Evolutionary conservation across 1,140 invertebrate genomes (phyloP).

Genomic region (Catajapyx aquilonaris): DNA sequence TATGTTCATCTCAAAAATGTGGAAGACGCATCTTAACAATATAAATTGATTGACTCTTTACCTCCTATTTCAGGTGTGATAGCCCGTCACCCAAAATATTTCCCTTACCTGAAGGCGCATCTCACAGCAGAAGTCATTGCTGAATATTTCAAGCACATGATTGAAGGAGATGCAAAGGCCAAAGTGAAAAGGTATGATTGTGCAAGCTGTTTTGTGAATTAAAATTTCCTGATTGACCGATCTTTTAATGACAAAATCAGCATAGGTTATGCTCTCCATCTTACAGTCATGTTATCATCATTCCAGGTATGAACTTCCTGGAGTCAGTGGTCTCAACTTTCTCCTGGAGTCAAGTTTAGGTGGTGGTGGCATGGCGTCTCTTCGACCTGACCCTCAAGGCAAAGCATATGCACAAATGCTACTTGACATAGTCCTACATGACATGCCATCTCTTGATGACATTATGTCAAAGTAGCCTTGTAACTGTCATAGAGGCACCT

Average conservation of each 20-base stretch:
- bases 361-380: conserved; percentile 26
- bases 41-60: too few relatives aligned
- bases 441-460: conserved; percentile 15
- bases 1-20: too few relatives aligned
- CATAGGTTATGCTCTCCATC: too few relatives aligned
- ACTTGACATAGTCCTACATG: conserved; percentile 20
- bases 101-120: conserved; percentile 20
- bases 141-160: conserved; percentile 24
- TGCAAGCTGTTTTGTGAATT: conserved; percentile 1
- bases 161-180: conserved; percentile 9
- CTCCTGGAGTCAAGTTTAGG: conserved; percentile 22
- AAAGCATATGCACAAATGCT: conserved; percentile 26
- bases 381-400: conserved; percentile 24
- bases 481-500: too few relatives aligned
- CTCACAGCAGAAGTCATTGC: conserved; percentile 22
- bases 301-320: conserved; percentile 18
- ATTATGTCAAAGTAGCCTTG: background rate
- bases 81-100: conserved; percentile 21
- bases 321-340: conserved; percentile 25
- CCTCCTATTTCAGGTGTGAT: conserved; percentile 23
- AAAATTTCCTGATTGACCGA: background rate
- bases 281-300: background rate
- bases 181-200: too few relatives aligned
- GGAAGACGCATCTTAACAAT: too few relatives aligned
- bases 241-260: conserved; percentile 2